Evolutionary conservation across 1,140 invertebrate genomes (phyloP), one percentile per base, ranked within the genome.

Genomic region (Penaeus indicus): DNA sequence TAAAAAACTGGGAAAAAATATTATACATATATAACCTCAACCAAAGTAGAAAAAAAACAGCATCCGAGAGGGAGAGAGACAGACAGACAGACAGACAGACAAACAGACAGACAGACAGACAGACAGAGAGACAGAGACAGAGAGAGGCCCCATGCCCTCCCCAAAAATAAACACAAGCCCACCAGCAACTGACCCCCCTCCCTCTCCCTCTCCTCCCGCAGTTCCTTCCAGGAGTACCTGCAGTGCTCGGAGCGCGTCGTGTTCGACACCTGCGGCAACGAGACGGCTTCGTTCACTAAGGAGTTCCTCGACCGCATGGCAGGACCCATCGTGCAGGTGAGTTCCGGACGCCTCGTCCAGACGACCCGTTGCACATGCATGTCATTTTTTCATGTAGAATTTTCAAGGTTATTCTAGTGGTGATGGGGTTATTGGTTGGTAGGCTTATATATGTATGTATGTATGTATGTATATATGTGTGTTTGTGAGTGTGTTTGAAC

Each of bases 171-270:
- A 64, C 60, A 27, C 38, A 25, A n/a, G 19, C 11, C 27, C 18
- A 42, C 38, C 38, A 42, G 38, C 4, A 8, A 22, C 60, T 22
- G 21, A 81, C 90, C 42, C 42, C 25, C 42, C 8, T 13, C 54
- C n/a, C 60, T 8, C 13, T 21, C 25, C 38, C 11, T 21, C 25
- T 18, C 81, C 84, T 25, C 42, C 47, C 85, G 19, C 90, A 92
- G 92, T 83, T 92, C 92, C 32, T 92, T 92, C 89, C 91, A 92
- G 86, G 90, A 91, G 64, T 92, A 92, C 89, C 90, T 92, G 72
- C 90, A 92, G 89, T 92, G 92, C 67, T 92, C 92, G 5, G 91
- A 92, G 64, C 79, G 83, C 1, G 90, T 91, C 7, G 92, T 92
- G 60, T 90, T 78, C 72, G 89, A 85, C 27, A 92, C 91, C 1